Evolutionary conservation across 2,797 vertebrate species (phyloP).

Genomic region (Knipowitschia caucasica): DNA sequence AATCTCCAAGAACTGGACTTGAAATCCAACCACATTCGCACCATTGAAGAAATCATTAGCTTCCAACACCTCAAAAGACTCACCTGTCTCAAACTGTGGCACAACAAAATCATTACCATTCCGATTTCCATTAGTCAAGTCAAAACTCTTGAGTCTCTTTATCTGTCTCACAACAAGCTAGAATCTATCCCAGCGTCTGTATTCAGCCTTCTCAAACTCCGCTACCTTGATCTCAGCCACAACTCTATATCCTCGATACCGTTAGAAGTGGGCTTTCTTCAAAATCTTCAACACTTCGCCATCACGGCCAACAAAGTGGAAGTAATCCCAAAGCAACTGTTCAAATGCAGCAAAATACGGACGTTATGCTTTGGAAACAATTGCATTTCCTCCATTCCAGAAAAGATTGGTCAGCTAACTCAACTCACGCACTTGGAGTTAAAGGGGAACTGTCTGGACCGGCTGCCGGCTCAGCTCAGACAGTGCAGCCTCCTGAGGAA

Average conservation of each 20-base stretch:
- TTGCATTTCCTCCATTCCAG: slow-evolving; percentile 86
- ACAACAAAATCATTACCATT: slow-evolving; percentile 96
- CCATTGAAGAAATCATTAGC: slow-evolving; percentile 97
- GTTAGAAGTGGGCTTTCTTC: slow-evolving; percentile 86
- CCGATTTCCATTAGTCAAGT: slow-evolving; percentile 92
- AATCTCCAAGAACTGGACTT: slow-evolving; percentile 96
- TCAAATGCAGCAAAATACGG: slow-evolving; percentile 93
- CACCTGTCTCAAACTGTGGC: slow-evolving; percentile 95
- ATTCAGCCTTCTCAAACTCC: slow-evolving; percentile 91
- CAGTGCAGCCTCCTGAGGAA: slow-evolving; percentile 88
- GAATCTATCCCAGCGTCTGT: slow-evolving; percentile 88
- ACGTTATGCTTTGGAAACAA: slow-evolving; percentile 93
- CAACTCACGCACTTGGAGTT: slow-evolving; percentile 93
- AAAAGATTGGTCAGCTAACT: slow-evolving; percentile 85
- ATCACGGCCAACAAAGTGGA: slow-evolving; percentile 94
- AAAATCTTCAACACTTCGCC: slow-evolving; percentile 93
- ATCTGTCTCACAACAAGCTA: slow-evolving; percentile 96
- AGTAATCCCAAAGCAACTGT: slow-evolving; percentile 90
- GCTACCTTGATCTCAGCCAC: slow-evolving; percentile 92
- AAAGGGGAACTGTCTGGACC: slow-evolving; percentile 96
- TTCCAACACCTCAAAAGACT: slow-evolving; percentile 98
- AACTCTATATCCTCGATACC: slow-evolving; percentile 88
- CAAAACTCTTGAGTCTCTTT: slow-evolving; percentile 93
- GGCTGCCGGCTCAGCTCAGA: slow-evolving; percentile 86
- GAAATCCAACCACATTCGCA: slow-evolving; percentile 95